Evolutionary conservation across 2,797 vertebrate species (phyloP).

Genomic region (Sebastes jordani): DNA sequence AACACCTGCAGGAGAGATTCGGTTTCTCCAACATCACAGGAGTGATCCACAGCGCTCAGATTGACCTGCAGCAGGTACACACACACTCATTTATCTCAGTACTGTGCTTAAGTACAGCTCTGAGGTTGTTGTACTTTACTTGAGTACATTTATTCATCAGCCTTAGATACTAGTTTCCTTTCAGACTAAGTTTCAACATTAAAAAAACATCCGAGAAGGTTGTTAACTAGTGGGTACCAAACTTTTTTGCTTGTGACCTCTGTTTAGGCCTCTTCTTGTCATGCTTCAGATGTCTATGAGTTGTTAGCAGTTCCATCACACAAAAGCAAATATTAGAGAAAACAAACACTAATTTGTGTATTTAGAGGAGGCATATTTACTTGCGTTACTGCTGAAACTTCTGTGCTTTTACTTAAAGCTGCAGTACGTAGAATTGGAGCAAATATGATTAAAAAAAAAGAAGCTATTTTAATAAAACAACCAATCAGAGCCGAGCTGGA

Average conservation of each 20-base stretch:
- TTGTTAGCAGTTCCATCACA: neutral
- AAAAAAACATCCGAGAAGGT: neutral
- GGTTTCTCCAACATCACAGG: constrained; percentile 81
- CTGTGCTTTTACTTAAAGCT: neutral
- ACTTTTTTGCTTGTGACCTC: neutral
- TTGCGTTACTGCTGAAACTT: neutral
- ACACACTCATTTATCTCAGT: neutral
- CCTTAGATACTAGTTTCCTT: neutral
- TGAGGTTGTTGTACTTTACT: neutral
- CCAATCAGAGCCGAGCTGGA: no score
- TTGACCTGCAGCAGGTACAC: constrained; percentile 91
- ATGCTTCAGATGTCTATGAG: neutral
- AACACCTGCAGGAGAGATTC: constrained; percentile 86
- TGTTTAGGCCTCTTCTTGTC: neutral
- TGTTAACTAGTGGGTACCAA: neutral
- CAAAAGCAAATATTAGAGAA: neutral
- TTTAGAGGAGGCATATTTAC: neutral
- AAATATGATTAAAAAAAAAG: no score
- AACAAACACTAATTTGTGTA: neutral
- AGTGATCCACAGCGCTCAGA: constrained; percentile 89
- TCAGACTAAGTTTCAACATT: neutral
- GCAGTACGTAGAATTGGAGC: no score
- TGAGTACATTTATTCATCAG: neutral
- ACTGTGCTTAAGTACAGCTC: rapidly evolving
- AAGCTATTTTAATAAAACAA: no score